Conservation (phyloP, 2,113 vertebrate genomes). For the Taurulus bubalis region DNA sequence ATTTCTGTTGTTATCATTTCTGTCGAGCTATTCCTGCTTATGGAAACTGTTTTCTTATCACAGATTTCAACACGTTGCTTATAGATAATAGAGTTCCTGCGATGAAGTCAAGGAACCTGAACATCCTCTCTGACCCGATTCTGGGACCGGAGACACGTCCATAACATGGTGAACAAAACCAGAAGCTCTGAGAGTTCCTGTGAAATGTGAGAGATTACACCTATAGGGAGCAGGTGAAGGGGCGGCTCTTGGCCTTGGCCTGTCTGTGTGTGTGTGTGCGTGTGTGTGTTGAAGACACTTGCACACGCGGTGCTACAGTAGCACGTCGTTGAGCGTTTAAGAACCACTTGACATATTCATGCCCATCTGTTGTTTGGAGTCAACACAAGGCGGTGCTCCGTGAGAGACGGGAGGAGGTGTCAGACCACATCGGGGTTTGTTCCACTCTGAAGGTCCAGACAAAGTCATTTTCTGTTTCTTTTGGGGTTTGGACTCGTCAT, state of each 20-base stretch:
- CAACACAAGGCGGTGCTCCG: constrained; percentile 72
- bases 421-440: constrained; percentile 46
- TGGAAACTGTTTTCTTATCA: too few species aligned
- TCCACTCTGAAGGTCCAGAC: constrained; percentile 61
- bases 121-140: not conserved
- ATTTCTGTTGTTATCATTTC: not conserved
- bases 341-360: constrained; percentile 77
- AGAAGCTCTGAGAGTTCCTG: not conserved
- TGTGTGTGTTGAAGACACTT: constrained; percentile 1
- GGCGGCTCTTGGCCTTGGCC: not conserved
- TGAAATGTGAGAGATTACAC: not conserved
- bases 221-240: not conserved
- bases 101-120: not conserved
- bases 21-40: not conserved
- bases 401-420: constrained; percentile 57
- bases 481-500: constrained; percentile 38
- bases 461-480: constrained; percentile 61
- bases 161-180: not conserved
- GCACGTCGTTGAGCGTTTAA: constrained; percentile 48
- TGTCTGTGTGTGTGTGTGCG: not conserved
- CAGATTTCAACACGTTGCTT: not conserved
- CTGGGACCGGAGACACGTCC: not conserved
- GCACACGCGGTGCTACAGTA: constrained; percentile 26
- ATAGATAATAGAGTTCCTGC: not conserved
- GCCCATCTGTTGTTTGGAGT: constrained; percentile 80